Percentiles rank a stretch among this genome's conserved stretches.
These are phyloP conservation scores for Sterrhoptilus dennistouni DNA, from an alignment of 2,113 vertebrate genomes.

Conservation along the genomic window DNA sequence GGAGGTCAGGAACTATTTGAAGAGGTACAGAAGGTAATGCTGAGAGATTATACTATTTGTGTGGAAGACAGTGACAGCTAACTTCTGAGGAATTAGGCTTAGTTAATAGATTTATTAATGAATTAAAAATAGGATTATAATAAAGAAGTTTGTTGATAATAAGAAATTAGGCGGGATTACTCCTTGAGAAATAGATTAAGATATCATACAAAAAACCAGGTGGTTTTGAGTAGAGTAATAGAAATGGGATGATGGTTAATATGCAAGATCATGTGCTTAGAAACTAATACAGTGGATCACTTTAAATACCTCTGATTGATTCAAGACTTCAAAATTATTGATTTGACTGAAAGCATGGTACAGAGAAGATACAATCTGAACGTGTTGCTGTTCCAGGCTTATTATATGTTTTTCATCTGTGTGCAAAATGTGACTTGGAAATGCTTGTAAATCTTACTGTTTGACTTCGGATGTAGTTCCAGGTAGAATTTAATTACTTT, in stretches of 20 bases:
- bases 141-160: neutral
- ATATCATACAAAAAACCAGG: neutral
- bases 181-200: neutral
- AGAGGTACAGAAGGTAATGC: neutral
- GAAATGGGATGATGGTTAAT: neutral
- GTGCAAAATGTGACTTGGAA: neutral
- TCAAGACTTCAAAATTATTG: neutral
- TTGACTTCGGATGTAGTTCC: neutral
- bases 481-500: neutral
- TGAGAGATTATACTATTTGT: neutral
- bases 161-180: neutral
- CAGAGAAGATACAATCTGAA: neutral
- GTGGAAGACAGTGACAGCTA: neutral
- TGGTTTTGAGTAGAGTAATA: neutral
- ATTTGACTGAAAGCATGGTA: neutral
- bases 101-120: neutral
- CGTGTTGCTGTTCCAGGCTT: neutral
- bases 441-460: neutral
- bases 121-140: neutral
- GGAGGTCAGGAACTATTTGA: neutral
- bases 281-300: neutral
- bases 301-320: neutral
- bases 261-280: neutral
- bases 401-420: neutral
- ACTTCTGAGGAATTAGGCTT: neutral